Evolutionary conservation across 1,140 invertebrate genomes (phyloP).

Genomic region (Chymomyza costata): DNA sequence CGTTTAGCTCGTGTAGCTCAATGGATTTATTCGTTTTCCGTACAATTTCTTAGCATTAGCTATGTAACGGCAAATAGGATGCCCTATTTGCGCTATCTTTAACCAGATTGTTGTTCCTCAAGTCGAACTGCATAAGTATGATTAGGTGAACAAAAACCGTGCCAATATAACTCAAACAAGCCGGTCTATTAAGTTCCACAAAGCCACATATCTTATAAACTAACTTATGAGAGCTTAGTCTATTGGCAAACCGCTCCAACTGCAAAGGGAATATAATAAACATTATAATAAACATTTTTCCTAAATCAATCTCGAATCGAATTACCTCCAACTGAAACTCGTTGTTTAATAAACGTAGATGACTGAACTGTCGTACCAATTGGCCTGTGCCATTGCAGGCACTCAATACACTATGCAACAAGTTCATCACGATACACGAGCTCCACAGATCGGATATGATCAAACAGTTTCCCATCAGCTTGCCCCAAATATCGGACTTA

Average conservation of each 20-base stretch:
- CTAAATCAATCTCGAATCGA: background rate
- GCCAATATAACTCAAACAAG: slow-evolving; percentile 30
- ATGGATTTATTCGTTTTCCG: too few species aligned
- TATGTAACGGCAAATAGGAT: too few species aligned
- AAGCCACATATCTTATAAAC: slow-evolving; percentile 29
- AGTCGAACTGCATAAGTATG: slow-evolving; percentile 30
- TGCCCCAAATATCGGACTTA: background rate
- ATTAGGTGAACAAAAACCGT: slow-evolving; percentile 25
- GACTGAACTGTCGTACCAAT: too few species aligned
- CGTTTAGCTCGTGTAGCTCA: too few species aligned
- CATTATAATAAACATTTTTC: too few species aligned
- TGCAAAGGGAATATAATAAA: too few species aligned
- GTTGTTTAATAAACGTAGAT: too few species aligned
- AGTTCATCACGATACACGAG: slow-evolving; percentile 20
- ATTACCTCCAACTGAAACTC: too few species aligned
- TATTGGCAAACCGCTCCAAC: slow-evolving; percentile 26
- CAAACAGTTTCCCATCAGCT: slow-evolving; percentile 14
- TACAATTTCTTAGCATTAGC: too few species aligned
- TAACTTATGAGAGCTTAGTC: slow-evolving; percentile 19
- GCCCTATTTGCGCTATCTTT: too few species aligned
- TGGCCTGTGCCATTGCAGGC: slow-evolving; percentile 6
- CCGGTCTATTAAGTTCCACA: slow-evolving; percentile 26
- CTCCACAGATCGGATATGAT: slow-evolving; percentile 24
- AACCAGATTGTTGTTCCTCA: too few species aligned
- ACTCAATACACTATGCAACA: slow-evolving; percentile 12